Evolutionary conservation across 2,888 invertebrate genomes (phyloP), one percentile per base, ranked within the genome.

Genomic region (Drosophila dives): DNA sequence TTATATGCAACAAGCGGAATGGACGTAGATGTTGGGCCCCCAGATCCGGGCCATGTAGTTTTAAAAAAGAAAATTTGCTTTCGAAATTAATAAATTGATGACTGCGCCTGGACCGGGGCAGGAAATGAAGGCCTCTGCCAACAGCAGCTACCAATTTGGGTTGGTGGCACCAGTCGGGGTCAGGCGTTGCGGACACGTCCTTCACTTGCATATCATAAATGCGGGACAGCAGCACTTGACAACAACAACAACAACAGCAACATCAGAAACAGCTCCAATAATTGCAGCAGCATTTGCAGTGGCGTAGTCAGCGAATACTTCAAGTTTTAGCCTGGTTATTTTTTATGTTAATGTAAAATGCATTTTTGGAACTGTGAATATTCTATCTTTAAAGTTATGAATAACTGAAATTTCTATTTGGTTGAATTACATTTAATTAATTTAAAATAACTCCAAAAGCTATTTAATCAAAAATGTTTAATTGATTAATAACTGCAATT

Each of bases 31-130:
- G 20, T 4, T 23, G 45, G 45, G 15, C 17, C 36, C 59, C 49
- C 42, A 62, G 36, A 15, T 29, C 60, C 62, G 64, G 56, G 54
- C 33, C 70, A 69, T 76, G 70, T 75, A 76, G 86, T 86, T 88
- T 83, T 80, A 74, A 75, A 88, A 86, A 72, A 75, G 86, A 86
- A 73, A 89, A 90, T 90, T 85, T 79, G 26, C 87, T 66, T 79
- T 86, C 71, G 72, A 90, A 90, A 86, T 86, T 86, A 90, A 86
- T 90, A 86, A 86, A 86, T 86, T 89, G 90, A 75, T 74, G 89
- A 75, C 81, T 85, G 81, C 15, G 23, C 45, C 60, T 71, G 29
- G 29, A 68, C 66, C 55, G 64, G 75, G 64, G 60, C 82, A 77
- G 86, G 81, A 80, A 72, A 75, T 86, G 70, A 83, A 74, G 70